phyloP scores from a whole-genome alignment of 2,113 vertebrate species.

The Plotosus lineatus region DNA sequence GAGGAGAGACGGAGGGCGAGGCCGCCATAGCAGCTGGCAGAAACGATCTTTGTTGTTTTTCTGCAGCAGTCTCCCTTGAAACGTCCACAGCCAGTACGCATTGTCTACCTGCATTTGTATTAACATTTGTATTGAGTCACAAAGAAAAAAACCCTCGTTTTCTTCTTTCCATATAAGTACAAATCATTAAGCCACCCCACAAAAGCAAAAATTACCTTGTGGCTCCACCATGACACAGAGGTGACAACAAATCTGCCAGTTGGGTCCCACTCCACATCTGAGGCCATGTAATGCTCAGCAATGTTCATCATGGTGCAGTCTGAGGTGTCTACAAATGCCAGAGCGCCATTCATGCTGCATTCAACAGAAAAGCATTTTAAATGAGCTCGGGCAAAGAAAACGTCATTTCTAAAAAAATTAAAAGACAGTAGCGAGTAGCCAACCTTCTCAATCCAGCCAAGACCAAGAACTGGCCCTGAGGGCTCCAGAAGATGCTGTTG shows the following conservation, averaged over 20 bases:
- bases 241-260: constrained; percentile 93
- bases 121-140: neutral
- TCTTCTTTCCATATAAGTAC: too few relatives aligned
- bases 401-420: too few relatives aligned
- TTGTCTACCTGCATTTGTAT: constrained; percentile 86
- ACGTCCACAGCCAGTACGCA: constrained; percentile 98
- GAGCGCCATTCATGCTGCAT: constrained; percentile 97
- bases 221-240: constrained; percentile 99
- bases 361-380: neutral
- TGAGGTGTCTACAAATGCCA: constrained; percentile 94
- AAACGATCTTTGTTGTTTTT: constrained; percentile 97
- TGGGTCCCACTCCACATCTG: constrained; percentile 96
- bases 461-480: constrained; percentile 95
- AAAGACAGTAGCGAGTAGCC: constrained; percentile 47
- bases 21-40: constrained; percentile 96
- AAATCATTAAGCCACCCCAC: neutral
- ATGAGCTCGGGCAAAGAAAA: neutral
- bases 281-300: constrained; percentile 96
- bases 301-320: constrained; percentile 99
- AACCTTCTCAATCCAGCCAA: constrained; percentile 95
- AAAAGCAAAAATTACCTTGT: constrained; percentile 77
- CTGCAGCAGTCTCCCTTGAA: constrained; percentile 96
- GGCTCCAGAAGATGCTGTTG: constrained; percentile 99
- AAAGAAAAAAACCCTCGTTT: neutral
- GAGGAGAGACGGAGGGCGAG: constrained; percentile 85